A percentile compares a stretch with the other conserved stretches of the same genome.
These are phyloP conservation scores for Acanthosepion esculentum DNA, from an alignment of 2,888 invertebrate genomes.

Conservation along the genomic window DNA sequence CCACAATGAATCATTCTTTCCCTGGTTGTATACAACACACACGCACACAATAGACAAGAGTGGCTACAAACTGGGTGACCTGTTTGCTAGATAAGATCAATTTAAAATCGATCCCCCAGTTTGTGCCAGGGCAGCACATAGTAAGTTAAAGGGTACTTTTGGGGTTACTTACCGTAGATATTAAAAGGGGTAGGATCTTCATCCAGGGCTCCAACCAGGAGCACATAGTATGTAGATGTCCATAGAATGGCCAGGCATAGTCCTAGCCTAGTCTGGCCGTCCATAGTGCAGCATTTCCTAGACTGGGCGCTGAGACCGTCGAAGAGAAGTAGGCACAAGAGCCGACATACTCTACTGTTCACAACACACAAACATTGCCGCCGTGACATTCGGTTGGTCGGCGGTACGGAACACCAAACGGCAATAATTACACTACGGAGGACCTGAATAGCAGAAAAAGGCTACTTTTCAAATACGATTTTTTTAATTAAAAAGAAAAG, in stretches of 20 bases:
- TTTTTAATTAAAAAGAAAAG: no score
- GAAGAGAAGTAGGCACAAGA: background rate
- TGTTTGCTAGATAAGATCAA: background rate
- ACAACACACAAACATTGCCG: slow-evolving; percentile 33
- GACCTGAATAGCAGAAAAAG: background rate
- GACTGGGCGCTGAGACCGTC: background rate
- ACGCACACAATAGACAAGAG: background rate
- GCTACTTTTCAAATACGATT: background rate
- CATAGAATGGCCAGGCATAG: background rate
- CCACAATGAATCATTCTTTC: background rate
- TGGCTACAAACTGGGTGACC: slow-evolving; percentile 1
- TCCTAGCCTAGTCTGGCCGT: slow-evolving; percentile 33
- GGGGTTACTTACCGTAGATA: slow-evolving; percentile 1
- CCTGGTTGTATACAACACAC: background rate
- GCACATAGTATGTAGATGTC: background rate
- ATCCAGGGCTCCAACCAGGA: slow-evolving; percentile 8
- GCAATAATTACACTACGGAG: background rate
- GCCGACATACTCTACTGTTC: background rate
- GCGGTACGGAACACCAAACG: background rate
- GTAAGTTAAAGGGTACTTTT: background rate
- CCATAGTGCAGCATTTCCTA: background rate
- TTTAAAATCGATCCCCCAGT: background rate
- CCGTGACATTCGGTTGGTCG: slow-evolving; percentile 33
- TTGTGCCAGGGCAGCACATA: background rate
- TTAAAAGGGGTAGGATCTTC: background rate